phyloP scores from a whole-genome alignment of 2,797 vertebrate species.

The Cossypha heuglini region DNA sequence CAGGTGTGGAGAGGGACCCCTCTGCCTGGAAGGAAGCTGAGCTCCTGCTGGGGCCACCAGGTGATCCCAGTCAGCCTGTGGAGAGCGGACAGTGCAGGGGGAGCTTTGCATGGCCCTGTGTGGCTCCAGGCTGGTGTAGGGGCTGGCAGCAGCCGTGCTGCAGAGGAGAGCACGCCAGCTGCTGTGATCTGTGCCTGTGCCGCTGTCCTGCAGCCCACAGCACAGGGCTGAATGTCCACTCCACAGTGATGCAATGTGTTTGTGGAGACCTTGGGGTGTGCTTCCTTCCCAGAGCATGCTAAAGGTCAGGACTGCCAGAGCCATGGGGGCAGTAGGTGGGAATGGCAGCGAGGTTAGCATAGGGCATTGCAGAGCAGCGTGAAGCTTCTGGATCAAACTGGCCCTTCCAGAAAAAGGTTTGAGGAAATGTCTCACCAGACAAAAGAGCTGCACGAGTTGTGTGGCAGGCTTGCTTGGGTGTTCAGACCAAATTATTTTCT shows the following conservation, averaged over 20 bases:
- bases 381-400: neutral
- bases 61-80: neutral
- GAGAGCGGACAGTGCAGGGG: neutral
- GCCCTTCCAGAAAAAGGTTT: neutral
- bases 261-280: neutral
- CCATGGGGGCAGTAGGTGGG: neutral
- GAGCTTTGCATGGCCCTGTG: accelerated
- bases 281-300: neutral
- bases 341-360: neutral
- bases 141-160: neutral
- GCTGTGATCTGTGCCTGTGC: neutral
- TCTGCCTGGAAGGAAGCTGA: neutral
- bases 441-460: neutral
- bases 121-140: accelerated
- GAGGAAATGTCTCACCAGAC: neutral
- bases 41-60: accelerated
- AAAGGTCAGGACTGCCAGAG: neutral
- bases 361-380: accelerated
- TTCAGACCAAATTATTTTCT: neutral
- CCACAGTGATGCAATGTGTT: neutral
- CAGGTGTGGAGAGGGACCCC: neutral
- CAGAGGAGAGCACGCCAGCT: accelerated
- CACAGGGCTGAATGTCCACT: neutral
- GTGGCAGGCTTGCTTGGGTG: neutral
- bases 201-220: accelerated